Evolutionary conservation across 2,797 vertebrate species (phyloP).

Genomic region (Rhabdomys pumilio): DNA sequence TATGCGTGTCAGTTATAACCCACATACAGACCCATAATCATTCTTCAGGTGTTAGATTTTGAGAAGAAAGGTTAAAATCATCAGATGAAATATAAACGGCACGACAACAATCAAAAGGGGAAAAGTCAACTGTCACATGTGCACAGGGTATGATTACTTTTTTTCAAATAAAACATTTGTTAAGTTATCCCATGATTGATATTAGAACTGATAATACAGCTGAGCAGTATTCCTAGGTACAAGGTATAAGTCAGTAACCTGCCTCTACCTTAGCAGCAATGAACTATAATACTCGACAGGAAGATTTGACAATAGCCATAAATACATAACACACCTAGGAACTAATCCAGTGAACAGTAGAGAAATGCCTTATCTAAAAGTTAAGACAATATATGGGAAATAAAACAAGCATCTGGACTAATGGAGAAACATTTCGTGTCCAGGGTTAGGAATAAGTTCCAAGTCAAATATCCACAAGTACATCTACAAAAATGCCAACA

Average conservation of each 20-base stretch:
- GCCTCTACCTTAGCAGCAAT: background rate
- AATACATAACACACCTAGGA: background rate
- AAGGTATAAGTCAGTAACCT: background rate
- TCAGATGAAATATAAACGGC: slow-evolving; percentile 43
- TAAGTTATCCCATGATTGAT: background rate
- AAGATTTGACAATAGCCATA: background rate
- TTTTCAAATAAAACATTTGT: slow-evolving; percentile 6
- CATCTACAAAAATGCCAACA: background rate
- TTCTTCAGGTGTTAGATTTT: slow-evolving; percentile 43
- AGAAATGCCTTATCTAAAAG: background rate
- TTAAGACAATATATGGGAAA: background rate
- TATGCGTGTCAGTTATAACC: background rate
- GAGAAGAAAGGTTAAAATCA: slow-evolving; percentile 37
- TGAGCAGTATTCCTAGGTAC: background rate
- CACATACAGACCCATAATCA: background rate
- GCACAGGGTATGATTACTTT: background rate
- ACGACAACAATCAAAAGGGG: background rate
- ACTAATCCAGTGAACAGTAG: background rate
- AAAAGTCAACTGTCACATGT: background rate
- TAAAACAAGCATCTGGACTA: background rate
- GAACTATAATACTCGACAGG: background rate
- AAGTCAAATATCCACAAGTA: background rate
- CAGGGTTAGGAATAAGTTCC: background rate
- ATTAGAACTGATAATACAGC: background rate
- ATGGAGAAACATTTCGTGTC: background rate